Base-by-base conservation (phyloP, 2,888 invertebrate genomes). In the Drosophila emarginata region DNA sequence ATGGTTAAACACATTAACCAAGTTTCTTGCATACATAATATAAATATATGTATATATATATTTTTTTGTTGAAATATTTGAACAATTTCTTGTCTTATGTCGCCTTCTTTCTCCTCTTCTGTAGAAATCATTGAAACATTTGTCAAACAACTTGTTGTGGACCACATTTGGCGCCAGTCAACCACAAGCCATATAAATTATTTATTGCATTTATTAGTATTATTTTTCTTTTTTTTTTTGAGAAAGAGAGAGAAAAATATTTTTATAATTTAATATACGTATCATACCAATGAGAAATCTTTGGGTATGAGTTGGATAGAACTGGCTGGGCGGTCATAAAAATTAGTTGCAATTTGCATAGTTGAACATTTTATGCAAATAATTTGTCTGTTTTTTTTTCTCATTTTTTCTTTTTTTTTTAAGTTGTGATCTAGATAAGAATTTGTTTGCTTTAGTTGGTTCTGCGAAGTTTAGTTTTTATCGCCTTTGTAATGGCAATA, bases 331-430 rank as follows among this genome's bases (percentile, higher is more conserved):
- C 40, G 63, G 74, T 74, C 64, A 82, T 82, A 87, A 75, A 87
- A 82, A 87, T 82, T 82, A 85, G 82, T 66, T 67, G 72, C 78
- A 67, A 82, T 82, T 82, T 87, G 79, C 82, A 87, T 87, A 82
- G 87, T 76, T 79, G 81, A 61, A 79, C 76, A 85, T 72, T 87
- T 84, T 87, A 82, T 87, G 82, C 82, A 87, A 87, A 82, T 79
- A 66, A 60, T 51, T 67, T 64, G 32, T 32, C 32, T 32, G 2
- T 32, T 4, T 32, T 32, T 32, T 32, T 32, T 32, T 11, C n/a
- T n/a, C n/a, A n/a, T n/a, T 32, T 11, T 32, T 9, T 32, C 5
- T 28, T 5, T 4, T 32, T 21, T 21, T 39, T 51, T 54, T 54
- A 15, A 18, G 54, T 54, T 39, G 26, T 53, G 79, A 82, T 87